Conservation (phyloP, 2,888 invertebrate species). For the Drosophila nigricruria region DNA sequence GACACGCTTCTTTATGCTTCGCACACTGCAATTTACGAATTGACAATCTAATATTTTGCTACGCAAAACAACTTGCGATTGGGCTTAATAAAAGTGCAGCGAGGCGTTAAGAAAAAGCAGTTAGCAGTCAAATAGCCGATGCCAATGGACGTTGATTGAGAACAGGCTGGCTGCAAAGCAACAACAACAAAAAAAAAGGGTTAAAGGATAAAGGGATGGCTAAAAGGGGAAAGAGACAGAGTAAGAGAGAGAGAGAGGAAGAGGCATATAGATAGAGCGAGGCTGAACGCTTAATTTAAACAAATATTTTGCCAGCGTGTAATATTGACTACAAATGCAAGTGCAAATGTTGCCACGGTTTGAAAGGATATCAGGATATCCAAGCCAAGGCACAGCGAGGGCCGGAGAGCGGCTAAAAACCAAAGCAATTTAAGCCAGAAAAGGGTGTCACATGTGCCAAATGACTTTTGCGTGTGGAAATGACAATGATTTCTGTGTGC, state of each 20-base stretch:
- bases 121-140: conserved; percentile 69
- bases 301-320: conserved; percentile 74
- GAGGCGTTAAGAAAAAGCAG: conserved; percentile 78
- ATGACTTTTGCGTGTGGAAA: conserved; percentile 82
- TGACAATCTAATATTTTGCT: conserved; percentile 72
- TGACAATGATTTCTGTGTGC: conserved; percentile 79
- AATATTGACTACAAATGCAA: conserved; percentile 81
- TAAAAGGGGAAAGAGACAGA: neutral
- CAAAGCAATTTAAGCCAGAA: conserved; percentile 80
- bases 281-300: conserved; percentile 59
- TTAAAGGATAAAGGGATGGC: conserved; percentile 11
- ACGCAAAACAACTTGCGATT: conserved; percentile 59
- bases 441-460: conserved; percentile 82
- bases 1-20: conserved; percentile 70
- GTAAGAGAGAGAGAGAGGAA: neutral
- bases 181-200: conserved; percentile 2
- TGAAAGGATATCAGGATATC: conserved; percentile 60
- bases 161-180: conserved; percentile 8
- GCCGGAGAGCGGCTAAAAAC: conserved; percentile 17
- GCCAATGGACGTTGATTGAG: conserved; percentile 63
- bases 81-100: conserved; percentile 71
- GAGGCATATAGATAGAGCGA: neutral
- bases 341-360: conserved; percentile 84
- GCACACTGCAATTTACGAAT: conserved; percentile 67
- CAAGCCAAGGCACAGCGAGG: conserved; percentile 6